A percentile compares a stretch with the other conserved stretches of the same genome.
These are phyloP conservation scores for Pelmatolapia mariae DNA, from an alignment of 2,113 vertebrate genomes.

Conservation along the genomic window DNA sequence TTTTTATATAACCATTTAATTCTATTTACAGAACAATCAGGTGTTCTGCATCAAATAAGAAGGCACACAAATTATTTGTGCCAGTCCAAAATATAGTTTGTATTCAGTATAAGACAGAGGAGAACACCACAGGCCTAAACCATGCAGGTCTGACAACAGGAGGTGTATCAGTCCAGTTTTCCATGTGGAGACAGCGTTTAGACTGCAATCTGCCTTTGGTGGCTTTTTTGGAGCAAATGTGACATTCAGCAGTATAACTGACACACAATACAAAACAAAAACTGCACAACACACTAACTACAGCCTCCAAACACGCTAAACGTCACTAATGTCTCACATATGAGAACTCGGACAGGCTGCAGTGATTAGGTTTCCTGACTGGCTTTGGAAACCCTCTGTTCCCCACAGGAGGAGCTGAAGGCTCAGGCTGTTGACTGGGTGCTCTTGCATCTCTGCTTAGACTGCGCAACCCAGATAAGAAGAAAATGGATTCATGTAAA, in stretches of 20 bases:
- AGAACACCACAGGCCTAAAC: too few relatives aligned
- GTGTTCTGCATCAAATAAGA: too few relatives aligned
- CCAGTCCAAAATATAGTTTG: too few relatives aligned
- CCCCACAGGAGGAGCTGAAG: neutral
- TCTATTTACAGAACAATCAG: too few relatives aligned
- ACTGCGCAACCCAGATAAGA: neutral
- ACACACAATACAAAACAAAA: neutral
- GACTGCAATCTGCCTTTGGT: too few relatives aligned
- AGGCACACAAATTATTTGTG: too few relatives aligned
- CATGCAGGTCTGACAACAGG: too few relatives aligned
- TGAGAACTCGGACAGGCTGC: neutral
- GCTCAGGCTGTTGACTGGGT: neutral
- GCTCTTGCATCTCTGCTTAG: neutral
- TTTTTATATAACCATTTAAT: too few relatives aligned
- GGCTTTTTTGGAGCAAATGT: neutral
- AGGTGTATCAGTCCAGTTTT: too few relatives aligned
- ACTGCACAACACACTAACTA: neutral
- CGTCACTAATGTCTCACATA: neutral
- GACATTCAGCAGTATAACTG: neutral
- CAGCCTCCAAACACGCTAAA: neutral
- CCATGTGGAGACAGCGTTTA: too few relatives aligned
- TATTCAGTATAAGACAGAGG: too few relatives aligned
- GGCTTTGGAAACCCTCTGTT: neutral
- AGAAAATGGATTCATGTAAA: neutral
- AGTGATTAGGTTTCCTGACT: neutral